Percentiles rank a stretch among this genome's conserved stretches.
These are phyloP conservation scores for Eupithecia subfuscata DNA, from an alignment of 2,888 invertebrate genomes.

Conservation along the genomic window DNA sequence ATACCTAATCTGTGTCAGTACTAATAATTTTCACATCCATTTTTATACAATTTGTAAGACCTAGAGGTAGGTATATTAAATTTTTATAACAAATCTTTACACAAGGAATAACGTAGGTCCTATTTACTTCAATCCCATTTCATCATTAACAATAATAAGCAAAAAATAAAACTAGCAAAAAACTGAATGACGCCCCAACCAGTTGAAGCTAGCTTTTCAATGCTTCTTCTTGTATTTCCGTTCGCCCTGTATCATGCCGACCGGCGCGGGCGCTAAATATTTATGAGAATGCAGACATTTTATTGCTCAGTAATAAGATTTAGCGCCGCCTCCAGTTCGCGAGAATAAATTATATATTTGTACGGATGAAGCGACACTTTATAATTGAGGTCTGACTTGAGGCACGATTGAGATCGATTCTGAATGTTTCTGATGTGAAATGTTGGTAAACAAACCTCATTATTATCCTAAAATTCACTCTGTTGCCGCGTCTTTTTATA, in stretches of 20 bases:
- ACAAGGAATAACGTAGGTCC: too few species aligned
- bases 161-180: too few species aligned
- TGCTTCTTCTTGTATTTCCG: slow-evolving; percentile 7
- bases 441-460: too few species aligned
- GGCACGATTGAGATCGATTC: neutral
- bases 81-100: too few species aligned
- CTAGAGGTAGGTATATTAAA: too few species aligned
- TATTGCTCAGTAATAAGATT: slow-evolving; percentile 44
- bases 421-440: too few species aligned
- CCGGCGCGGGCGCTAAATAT: slow-evolving; percentile 36
- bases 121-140: too few species aligned
- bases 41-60: too few species aligned
- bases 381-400: slow-evolving; percentile 22
- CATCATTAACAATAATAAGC: neutral
- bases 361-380: slow-evolving; percentile 21
- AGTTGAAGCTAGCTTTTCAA: neutral
- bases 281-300: slow-evolving; percentile 45
- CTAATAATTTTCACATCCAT: too few species aligned
- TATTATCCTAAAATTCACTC: too few species aligned
- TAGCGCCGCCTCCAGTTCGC: slow-evolving; percentile 28
- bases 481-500: too few species aligned
- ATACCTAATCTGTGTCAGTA: too few species aligned
- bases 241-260: slow-evolving; percentile 5
- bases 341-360: slow-evolving; percentile 26
- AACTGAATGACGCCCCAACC: neutral